A percentile compares a stretch with the other conserved stretches of the same genome.
phyloP scores from a whole-genome alignment of 2,888 invertebrate species.

The Notodonta ziczac region DNA sequence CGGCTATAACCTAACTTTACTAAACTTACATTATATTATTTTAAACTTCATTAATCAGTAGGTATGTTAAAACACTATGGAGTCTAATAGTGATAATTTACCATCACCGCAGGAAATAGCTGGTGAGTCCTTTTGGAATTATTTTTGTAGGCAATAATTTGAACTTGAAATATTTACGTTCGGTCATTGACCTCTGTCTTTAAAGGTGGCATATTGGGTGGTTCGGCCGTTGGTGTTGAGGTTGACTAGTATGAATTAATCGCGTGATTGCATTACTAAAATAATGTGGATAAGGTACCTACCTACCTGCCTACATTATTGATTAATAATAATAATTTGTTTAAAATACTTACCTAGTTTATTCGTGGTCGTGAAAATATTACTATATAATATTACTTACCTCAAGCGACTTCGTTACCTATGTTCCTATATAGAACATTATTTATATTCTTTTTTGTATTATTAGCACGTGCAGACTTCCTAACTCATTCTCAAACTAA shows the following conservation, averaged over 20 bases:
- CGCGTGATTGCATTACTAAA: not conserved
- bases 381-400: too few species aligned
- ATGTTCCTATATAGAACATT: too few species aligned
- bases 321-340: too few species aligned
- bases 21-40: slow-evolving; percentile 21
- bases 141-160: slow-evolving; percentile 34
- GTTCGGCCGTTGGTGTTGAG: slow-evolving; percentile 2
- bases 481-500: too few species aligned
- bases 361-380: too few species aligned
- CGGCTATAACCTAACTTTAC: slow-evolving; percentile 66
- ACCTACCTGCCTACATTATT: not conserved
- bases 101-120: slow-evolving; percentile 50
- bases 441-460: too few species aligned
- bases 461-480: too few species aligned
- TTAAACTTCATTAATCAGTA: slow-evolving; percentile 16
- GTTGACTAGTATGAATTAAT: not conserved
- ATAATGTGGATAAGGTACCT: too few species aligned
- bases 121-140: slow-evolving; percentile 57
- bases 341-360: too few species aligned
- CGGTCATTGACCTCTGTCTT: slow-evolving; percentile 58
- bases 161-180: slow-evolving; percentile 41
- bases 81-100: slow-evolving; percentile 51
- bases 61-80: slow-evolving; percentile 51
- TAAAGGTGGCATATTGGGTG: slow-evolving; percentile 21
- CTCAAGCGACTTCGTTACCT: too few species aligned